A percentile compares a stretch with the other conserved stretches of the same genome.
Conservation (phyloP, 2,797 vertebrate species). For the Hydrolagus colliei region DNA sequence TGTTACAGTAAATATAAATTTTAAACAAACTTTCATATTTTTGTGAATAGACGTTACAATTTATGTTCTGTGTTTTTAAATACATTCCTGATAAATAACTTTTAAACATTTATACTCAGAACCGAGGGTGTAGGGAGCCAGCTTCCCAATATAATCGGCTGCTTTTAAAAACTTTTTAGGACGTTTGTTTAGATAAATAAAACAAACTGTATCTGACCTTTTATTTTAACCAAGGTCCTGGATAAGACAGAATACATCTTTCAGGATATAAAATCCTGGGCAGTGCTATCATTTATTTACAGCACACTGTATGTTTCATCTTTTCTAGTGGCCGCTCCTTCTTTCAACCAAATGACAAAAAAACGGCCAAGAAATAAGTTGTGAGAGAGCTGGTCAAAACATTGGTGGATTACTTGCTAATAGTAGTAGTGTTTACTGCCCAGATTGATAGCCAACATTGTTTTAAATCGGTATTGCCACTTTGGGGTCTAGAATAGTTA, state of each 20-base stretch:
- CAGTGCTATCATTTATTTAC: conserved; percentile 5
- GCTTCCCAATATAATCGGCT: conserved; percentile 77
- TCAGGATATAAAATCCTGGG: background rate
- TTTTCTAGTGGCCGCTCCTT: background rate
- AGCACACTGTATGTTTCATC: background rate
- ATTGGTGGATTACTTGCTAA: conserved; percentile 1
- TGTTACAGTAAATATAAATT: conserved; percentile 27
- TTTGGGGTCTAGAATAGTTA: conserved; percentile 20
- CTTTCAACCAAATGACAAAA: background rate
- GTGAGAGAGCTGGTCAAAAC: conserved; percentile 14
- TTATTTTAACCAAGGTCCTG: background rate
- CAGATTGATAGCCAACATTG: background rate
- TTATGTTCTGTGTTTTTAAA: conserved; percentile 31
- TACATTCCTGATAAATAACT: conserved; percentile 81
- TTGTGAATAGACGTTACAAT: conserved; percentile 31
- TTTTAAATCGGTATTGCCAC: background rate
- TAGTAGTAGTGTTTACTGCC: background rate
- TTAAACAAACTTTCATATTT: conserved; percentile 20
- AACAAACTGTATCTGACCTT: conserved; percentile 3
- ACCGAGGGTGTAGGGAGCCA: conserved; percentile 85
- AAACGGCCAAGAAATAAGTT: background rate
- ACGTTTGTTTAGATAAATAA: conserved; percentile 20
- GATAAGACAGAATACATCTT: background rate
- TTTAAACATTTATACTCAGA: conserved; percentile 68
- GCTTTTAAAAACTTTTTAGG: conserved; percentile 18